Conservation (phyloP, 2,113 vertebrate species). For the Passerina amoena region DNA sequence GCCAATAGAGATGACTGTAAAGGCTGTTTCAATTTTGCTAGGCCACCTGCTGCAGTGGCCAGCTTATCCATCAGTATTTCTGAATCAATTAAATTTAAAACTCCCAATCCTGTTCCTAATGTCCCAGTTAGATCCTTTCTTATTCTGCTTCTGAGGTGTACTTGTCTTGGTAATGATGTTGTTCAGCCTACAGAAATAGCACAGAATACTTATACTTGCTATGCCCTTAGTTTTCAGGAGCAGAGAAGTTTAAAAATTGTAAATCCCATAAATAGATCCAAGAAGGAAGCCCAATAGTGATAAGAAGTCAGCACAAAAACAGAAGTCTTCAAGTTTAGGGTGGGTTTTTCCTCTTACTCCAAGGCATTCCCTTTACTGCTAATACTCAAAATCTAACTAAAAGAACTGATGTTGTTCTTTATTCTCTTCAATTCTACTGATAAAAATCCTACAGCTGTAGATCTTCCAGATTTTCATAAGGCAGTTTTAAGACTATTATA, state of each 20-base stretch:
- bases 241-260: background rate
- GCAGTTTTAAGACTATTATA: background rate
- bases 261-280: background rate
- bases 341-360: background rate
- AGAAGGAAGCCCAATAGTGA: background rate
- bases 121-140: no score
- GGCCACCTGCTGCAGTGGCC: no score
- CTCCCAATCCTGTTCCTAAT: no score
- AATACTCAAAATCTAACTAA: background rate
- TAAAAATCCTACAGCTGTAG: background rate
- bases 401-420: background rate
- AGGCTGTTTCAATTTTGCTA: no score
- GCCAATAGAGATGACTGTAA: no score
- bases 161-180: no score
- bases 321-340: background rate
- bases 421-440: background rate
- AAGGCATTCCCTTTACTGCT: background rate
- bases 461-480: background rate
- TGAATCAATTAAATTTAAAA: no score
- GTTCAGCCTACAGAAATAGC: background rate
- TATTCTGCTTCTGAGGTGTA: no score
- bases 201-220: background rate
- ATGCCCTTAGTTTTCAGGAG: background rate
- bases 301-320: fast-evolving
- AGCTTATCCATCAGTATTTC: no score